Evolutionary conservation across 2,888 invertebrate genomes (phyloP).

Genomic region (Coremacera marginata): DNA sequence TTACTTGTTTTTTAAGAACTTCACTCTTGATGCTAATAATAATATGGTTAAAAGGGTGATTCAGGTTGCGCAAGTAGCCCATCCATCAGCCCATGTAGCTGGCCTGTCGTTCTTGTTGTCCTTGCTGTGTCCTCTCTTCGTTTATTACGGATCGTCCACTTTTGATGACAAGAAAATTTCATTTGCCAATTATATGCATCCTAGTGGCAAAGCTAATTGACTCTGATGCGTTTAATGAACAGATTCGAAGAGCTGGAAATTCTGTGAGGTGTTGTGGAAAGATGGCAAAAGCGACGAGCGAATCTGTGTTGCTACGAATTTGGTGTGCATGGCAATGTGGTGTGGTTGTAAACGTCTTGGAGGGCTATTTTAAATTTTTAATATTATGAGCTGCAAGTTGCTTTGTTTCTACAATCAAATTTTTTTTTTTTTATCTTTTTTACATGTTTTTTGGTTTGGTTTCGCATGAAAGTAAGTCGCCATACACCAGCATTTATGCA

Average conservation of each 20-base stretch:
- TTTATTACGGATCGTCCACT: neutral
- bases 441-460: neutral
- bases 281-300: neutral
- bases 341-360: conserved; percentile 24
- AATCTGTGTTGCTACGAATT: neutral
- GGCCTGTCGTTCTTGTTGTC: neutral
- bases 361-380: conserved; percentile 29
- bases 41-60: conserved; percentile 15
- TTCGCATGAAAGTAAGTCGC: neutral
- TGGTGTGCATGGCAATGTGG: conserved; percentile 3
- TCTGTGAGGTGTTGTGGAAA: neutral
- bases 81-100: conserved; percentile 11
- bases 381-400: conserved; percentile 9
- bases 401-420: neutral
- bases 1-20: neutral
- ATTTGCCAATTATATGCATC: conserved; percentile 65
- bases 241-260: conserved; percentile 2
- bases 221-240: conserved; percentile 53
- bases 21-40: conserved; percentile 17
- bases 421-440: neutral
- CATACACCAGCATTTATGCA: neutral
- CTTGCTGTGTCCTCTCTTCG: neutral
- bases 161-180: conserved; percentile 55
- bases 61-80: neutral
- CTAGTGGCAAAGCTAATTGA: conserved; percentile 65